phyloP scores from a whole-genome alignment of 2,888 invertebrate genomes.

The Lasius platythorax region DNA sequence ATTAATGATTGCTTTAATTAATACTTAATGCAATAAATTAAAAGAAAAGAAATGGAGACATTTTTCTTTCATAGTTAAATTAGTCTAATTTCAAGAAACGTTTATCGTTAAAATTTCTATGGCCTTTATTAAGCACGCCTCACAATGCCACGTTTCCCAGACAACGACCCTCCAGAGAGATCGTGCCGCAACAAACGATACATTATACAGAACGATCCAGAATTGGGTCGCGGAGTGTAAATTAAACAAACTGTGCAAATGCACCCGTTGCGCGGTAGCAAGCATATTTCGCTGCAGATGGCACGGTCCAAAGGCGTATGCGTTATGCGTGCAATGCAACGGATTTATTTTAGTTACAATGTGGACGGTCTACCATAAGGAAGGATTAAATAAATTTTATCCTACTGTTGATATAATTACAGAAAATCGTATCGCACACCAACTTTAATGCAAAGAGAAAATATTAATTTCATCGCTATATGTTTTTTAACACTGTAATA shows the following conservation, averaged over 20 bases:
- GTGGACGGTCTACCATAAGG: conserved; percentile 19
- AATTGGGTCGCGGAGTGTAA: conserved; percentile 55
- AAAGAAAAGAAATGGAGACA: background rate
- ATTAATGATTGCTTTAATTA: background rate
- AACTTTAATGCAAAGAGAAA: background rate
- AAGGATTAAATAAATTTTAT: conserved; percentile 36
- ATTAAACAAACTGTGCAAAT: conserved; percentile 59
- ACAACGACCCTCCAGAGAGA: conserved; percentile 44
- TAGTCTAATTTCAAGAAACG: conserved; percentile 15
- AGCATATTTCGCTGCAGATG: conserved; percentile 51
- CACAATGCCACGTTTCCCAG: conserved; percentile 36
- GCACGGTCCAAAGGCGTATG: conserved; percentile 37
- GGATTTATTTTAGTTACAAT: conserved; percentile 46
- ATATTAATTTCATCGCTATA: background rate
- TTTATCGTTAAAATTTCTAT: conserved; percentile 33
- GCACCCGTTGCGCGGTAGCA: conserved; percentile 39
- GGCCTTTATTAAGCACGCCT: conserved; percentile 18
- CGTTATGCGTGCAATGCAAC: conserved; percentile 25
- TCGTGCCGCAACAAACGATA: conserved; percentile 55
- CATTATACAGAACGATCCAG: conserved; percentile 48
- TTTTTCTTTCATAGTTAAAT: background rate
- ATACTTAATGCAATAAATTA: background rate
- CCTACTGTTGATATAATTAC: conserved; percentile 7
- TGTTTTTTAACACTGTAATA: background rate
- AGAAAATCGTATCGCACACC: background rate